Percentiles rank a stretch among this genome's conserved stretches.
phyloP scores from a whole-genome alignment of 2,797 vertebrate genomes.

The Pelodytes ibericus region DNA sequence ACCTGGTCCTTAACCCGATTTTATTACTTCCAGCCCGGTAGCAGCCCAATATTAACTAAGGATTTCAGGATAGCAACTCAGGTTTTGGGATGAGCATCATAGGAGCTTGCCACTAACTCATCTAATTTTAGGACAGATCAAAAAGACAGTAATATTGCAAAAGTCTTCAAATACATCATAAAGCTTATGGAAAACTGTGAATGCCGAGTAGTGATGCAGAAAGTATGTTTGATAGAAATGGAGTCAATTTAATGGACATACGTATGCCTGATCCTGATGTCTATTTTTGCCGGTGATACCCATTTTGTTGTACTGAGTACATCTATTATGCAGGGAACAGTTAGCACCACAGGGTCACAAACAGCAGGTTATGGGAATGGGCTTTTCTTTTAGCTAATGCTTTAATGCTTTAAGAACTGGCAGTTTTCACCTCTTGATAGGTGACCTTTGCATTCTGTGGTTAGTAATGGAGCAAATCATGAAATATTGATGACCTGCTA shows the following conservation, averaged over 20 bases:
- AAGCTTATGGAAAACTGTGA: too few species aligned
- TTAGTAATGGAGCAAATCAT: slow-evolving; percentile 48
- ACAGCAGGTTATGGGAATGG: slow-evolving; percentile 17
- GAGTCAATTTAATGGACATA: neutral
- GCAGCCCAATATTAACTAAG: too few species aligned
- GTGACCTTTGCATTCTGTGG: slow-evolving; percentile 56
- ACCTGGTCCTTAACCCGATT: too few species aligned
- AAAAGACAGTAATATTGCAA: too few species aligned
- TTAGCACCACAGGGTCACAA: slow-evolving; percentile 9
- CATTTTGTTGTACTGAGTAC: neutral
- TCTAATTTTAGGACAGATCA: too few species aligned
- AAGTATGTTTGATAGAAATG: too few species aligned
- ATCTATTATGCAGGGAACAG: slow-evolving; percentile 1
- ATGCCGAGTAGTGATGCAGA: too few species aligned
- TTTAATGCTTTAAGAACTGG: slow-evolving; percentile 27
- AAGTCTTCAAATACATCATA: too few species aligned
- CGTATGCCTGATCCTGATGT: neutral
- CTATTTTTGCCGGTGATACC: neutral
- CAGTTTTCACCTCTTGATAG: slow-evolving; percentile 31
- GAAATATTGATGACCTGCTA: slow-evolving; percentile 55
- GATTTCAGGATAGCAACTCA: too few species aligned
- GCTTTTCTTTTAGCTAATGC: slow-evolving; percentile 24
- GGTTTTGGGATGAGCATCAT: too few species aligned
- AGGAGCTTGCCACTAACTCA: too few species aligned
- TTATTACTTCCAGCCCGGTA: too few species aligned